Evolutionary conservation across 2,888 invertebrate genomes (phyloP), one percentile per base, ranked within the genome.

Genomic region (Trichopoda pennipes): DNA sequence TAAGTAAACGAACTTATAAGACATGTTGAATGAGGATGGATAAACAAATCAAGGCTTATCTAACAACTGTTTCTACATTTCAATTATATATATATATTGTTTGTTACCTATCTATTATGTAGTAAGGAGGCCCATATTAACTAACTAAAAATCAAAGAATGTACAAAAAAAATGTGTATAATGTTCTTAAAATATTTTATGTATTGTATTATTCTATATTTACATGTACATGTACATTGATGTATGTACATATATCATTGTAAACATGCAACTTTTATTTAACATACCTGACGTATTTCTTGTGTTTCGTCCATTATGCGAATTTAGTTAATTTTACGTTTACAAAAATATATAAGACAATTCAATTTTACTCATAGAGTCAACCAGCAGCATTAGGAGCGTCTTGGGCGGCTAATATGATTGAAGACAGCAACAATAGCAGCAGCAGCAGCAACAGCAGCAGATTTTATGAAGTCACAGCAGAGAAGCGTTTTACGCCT

Each of bases 271-370:
- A 76, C 28, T 77, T 69, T 73, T 44, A 35, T n/a, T n/a, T 55
- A 77, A 73, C 80, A 68, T 88, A 90, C 90, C 90, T 90, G 90
- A 87, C 90, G 89, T 86, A 88, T 90, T 88, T 90, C 90, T 88
- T 89, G 90, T 83, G 90, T 89, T 87, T 91, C 90, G 87, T 90
- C 90, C 90, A 90, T 91, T 81, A 77, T 85, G 72, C 68, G 80
- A 79, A 74, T 64, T 78, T 81, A 28, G 35, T 49, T 38, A 55
- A 55, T 74, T 42, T 58, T 49, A 49, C 44, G 49, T 55, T 70
- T 42, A 61, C 53, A 75, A 58, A 73, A 55, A 53, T 53, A 70
- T 63, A 63, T 69, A 56, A 23, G 47, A 76, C 53, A 66, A 80
- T 42, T 56, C 47, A 23, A 73, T 66, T 64, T 70, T 66, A 74